phyloP scores from a whole-genome alignment of 2,797 vertebrate species.

The Orestias chungarensis region DNA sequence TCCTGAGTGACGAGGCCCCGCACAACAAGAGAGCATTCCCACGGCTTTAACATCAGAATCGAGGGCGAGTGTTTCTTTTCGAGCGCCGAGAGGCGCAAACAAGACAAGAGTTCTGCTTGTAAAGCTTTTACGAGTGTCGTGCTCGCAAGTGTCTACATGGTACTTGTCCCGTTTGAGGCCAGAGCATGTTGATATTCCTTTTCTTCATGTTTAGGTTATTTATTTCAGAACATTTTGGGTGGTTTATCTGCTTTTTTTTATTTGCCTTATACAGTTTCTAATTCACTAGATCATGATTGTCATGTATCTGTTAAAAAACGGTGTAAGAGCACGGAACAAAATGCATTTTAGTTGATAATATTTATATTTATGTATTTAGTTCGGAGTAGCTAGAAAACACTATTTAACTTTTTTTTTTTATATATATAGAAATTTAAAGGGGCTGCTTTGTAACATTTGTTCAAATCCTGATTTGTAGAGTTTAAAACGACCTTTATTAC shows the following conservation, averaged over 20 bases:
- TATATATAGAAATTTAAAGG: slow-evolving; percentile 3
- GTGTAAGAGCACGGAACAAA: slow-evolving; percentile 78
- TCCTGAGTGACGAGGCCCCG: slow-evolving; percentile 55
- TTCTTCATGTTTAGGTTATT: slow-evolving; percentile 34
- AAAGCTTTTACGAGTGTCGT: slow-evolving; percentile 66
- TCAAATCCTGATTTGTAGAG: slow-evolving; percentile 30
- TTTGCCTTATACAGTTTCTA: slow-evolving; percentile 68
- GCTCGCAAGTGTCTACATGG: slow-evolving; percentile 53
- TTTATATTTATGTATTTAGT: slow-evolving; percentile 37
- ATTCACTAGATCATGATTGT: slow-evolving; percentile 66
- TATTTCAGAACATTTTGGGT: slow-evolving; percentile 32
- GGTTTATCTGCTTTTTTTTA: slow-evolving; percentile 56
- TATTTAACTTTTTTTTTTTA: slow-evolving; percentile 5
- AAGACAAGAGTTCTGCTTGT: slow-evolving; percentile 60
- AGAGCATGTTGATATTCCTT: slow-evolving; percentile 66
- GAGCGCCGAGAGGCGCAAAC: slow-evolving; percentile 54
- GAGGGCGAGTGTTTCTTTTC: slow-evolving; percentile 45
- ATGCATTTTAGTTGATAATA: slow-evolving; percentile 68
- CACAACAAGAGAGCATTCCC: slow-evolving; percentile 33
- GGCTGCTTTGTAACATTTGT: slow-evolving; percentile 25
- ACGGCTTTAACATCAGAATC: slow-evolving; percentile 44
- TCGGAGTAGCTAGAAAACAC: slow-evolving; percentile 4
- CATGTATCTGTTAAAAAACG: slow-evolving; percentile 65
- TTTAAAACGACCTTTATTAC: slow-evolving; percentile 10
- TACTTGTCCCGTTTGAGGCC: slow-evolving; percentile 59